Evolutionary conservation across 2,113 vertebrate genomes (phyloP).

Genomic region (Amia ocellicauda): DNA sequence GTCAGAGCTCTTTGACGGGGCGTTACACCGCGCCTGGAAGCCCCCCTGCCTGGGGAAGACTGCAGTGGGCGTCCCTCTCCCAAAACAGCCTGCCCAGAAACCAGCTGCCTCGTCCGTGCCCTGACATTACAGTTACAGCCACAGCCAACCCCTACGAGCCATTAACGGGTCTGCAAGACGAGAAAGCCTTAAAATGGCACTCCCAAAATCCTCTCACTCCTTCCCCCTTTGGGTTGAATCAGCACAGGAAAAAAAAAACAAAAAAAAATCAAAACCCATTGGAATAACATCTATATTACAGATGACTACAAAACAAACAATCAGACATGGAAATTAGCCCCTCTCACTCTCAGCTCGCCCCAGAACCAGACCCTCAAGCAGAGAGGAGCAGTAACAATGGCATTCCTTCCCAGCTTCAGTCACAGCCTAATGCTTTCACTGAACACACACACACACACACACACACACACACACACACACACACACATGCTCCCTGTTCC

Average conservation of each 20-base stretch:
- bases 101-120: background rate
- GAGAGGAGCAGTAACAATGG: constrained; percentile 45
- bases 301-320: too few relatives aligned
- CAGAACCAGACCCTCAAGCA: constrained; percentile 39
- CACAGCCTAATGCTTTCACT: constrained; percentile 22
- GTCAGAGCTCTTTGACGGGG: background rate
- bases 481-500: background rate
- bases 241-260: constrained; percentile 10
- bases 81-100: constrained; percentile 3
- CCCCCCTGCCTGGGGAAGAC: background rate
- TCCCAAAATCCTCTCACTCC: constrained; percentile 53
- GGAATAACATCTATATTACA: background rate
- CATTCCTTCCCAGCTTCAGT: constrained; percentile 40
- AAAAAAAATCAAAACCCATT: too few relatives aligned
- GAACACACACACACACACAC: constrained; percentile 16
- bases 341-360: constrained; percentile 31
- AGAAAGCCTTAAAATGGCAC: constrained; percentile 52
- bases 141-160: background rate
- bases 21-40: background rate
- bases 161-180: constrained; percentile 28
- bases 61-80: background rate
- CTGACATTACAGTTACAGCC: background rate
- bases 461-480: constrained; percentile 21
- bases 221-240: constrained; percentile 42
- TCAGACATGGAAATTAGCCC: background rate